Base-by-base conservation (phyloP, 2,797 vertebrate species). In the Allobates femoralis region DNA sequence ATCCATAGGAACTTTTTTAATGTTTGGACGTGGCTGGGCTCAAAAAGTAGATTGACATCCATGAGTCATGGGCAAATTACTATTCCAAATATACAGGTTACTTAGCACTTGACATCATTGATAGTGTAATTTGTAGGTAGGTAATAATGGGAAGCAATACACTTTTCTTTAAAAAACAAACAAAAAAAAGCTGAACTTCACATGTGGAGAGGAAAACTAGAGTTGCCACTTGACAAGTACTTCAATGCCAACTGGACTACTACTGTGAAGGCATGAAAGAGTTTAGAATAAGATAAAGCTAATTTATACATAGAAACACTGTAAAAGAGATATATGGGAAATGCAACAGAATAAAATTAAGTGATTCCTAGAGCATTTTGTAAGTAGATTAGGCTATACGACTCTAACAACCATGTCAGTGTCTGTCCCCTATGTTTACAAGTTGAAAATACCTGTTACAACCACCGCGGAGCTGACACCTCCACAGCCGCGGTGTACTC, bases 1-100 rank as follows among this genome's bases (percentile, higher is more conserved):
- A 79, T 41, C 50, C 67, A n/a, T 46, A n/a, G 56, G 28, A 79
- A 60, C 50, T 18, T 58, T 53, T 26, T 26, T 79, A 34, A 58
- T 28, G 15, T 26, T 67, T 66, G 56, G 76, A 76, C 50, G 66
- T 53, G 32, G 50, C 46, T 79, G 34, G 77, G 37, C 50, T 71
- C 2, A 28, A 77, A 55, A 16, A 3, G n/a, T 53, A 53, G 30
- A 76, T 5, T 58, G 62, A n/a, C 55, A 46, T 41, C 37, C 18
- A 41, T 60, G 37, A 46, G 71, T 64, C 55, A 56, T 34, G 16
- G n/a, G 30, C 55, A 76, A 55, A 76, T 37, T 41, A 74, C n/a
- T 34, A n/a, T 37, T 74, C 34, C 21, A 21, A 46, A 46, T 58
- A 46, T 46, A 60, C 30, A 74, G 67, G 5, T 60, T 83, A n/a